These are phyloP conservation scores for Altica lythri DNA, from an alignment of 2,888 invertebrate genomes.

Conservation along the genomic window DNA sequence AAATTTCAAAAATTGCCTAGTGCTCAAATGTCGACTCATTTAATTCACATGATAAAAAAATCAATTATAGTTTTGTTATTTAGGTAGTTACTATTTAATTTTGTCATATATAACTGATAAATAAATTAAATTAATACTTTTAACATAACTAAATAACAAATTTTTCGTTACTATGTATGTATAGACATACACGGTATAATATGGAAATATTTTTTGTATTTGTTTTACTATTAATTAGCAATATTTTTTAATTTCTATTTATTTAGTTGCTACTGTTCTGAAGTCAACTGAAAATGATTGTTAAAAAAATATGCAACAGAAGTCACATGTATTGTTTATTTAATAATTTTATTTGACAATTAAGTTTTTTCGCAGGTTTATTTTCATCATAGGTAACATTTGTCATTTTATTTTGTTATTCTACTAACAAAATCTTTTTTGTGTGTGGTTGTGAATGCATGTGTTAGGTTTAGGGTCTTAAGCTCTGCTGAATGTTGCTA, in stretches of 20 bases:
- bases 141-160: neutral
- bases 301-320: too few relatives aligned
- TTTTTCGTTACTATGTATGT: too few relatives aligned
- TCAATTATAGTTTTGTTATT: constrained; percentile 10
- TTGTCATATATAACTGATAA: constrained; percentile 5
- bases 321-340: neutral
- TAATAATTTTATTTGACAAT: constrained; percentile 15
- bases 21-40: constrained; percentile 13
- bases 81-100: constrained; percentile 7
- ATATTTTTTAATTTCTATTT: too few relatives aligned
- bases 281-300: too few relatives aligned
- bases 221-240: too few relatives aligned
- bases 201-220: too few relatives aligned
- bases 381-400: constrained; percentile 47
- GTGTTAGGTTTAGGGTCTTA: constrained; percentile 55
- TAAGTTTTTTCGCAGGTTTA: constrained; percentile 45
- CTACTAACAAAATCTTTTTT: constrained; percentile 49
- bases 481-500: constrained; percentile 38
- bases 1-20: constrained; percentile 18
- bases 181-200: too few relatives aligned
- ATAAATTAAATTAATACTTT: neutral
- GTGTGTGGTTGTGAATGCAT: constrained; percentile 57
- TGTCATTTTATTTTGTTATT: constrained; percentile 40
- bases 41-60: constrained; percentile 3
- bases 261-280: too few relatives aligned